phyloP scores from a whole-genome alignment of 2,888 invertebrate species.

The Netelia virgata region DNA sequence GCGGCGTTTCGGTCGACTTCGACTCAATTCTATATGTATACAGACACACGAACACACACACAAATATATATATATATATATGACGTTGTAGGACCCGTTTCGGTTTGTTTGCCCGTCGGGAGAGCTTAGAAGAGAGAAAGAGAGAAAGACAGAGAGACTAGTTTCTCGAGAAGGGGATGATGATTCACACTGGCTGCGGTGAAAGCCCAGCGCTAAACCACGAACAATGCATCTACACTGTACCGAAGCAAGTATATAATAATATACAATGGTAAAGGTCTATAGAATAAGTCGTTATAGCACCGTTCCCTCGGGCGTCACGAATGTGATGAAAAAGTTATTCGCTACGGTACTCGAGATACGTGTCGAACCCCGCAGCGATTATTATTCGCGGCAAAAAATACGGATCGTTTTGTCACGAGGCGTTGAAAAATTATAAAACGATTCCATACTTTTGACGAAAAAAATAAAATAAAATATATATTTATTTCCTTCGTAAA shows the following conservation, averaged over 20 bases:
- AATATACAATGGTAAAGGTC: slow-evolving; percentile 27
- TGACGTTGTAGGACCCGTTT: slow-evolving; percentile 19
- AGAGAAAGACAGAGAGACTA: slow-evolving; percentile 20
- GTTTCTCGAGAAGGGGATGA: slow-evolving; percentile 60
- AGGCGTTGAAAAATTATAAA: no score
- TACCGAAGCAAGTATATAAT: slow-evolving; percentile 47
- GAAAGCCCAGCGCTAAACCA: slow-evolving; percentile 57
- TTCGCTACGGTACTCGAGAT: slow-evolving; percentile 60
- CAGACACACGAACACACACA: slow-evolving; percentile 18
- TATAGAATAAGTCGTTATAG: slow-evolving; percentile 47
- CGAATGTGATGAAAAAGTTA: slow-evolving; percentile 56
- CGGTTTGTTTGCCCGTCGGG: slow-evolving; percentile 57
- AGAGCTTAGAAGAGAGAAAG: slow-evolving; percentile 21
- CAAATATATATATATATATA: slow-evolving; percentile 3
- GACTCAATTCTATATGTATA: slow-evolving; percentile 28
- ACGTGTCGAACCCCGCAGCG: slow-evolving; percentile 15
- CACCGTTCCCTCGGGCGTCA: slow-evolving; percentile 46
- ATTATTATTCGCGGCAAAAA: slow-evolving; percentile 23
- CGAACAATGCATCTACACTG: slow-evolving; percentile 57
- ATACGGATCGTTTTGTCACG: not conserved
- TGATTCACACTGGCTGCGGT: slow-evolving; percentile 63
- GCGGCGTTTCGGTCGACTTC: slow-evolving; percentile 25
- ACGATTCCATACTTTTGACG: not conserved
- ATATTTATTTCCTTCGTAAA: no score
- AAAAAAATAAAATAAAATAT: not conserved